Base-by-base conservation (phyloP, 2,797 vertebrate species). In the Acanthurus tractus region DNA sequence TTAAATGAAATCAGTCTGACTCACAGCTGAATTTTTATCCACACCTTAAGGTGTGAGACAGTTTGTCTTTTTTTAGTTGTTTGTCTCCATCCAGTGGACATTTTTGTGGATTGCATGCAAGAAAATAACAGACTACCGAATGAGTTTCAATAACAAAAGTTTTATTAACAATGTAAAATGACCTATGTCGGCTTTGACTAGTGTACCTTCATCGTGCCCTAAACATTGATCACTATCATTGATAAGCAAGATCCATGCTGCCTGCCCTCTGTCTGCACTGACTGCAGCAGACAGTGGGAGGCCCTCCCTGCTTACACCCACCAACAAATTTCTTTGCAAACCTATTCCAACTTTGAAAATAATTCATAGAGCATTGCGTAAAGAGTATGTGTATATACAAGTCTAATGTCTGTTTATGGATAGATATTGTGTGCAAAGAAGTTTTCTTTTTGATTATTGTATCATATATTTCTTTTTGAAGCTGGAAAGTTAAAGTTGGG, bases 151-250 rank as follows among this genome's bases (percentile, higher is more conserved):
- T 94, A 94, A 95, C 92, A 95, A 95, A 95, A 92, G 91, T 91
- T 95, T 95, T 95, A 95, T 95, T 96, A 94, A 94, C 93, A 94
- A 95, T 95, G 94, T 95, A 95, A 96, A 96, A 95, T 93, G 93
- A 94, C 83, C 89, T 95, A 80, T 95, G 70, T 93, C 88, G 90
- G 88, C 88, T 93, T 84, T 92, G 80, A 96, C 92, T 95, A 94
- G 93, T 90, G 92, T 96, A 93, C 93, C 93, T 95, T 93, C 93
- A 91, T 93, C 95, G 96, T 97, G 96, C 96, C 96, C 94, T 96
- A 90, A 94, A 95, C 94, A 95, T 88, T 91, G 93, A 95, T 92
- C 91, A 95, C 89, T 94, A 95, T 93, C 86, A 89, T 90, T 92
- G 89, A 93, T 94, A 95, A 91, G 94, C 92, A 94, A 94, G 94